A percentile compares a stretch with the other conserved stretches of the same genome.
Evolutionary conservation across 2,113 vertebrate species (phyloP).

Genomic region (Falco punctatus): DNA sequence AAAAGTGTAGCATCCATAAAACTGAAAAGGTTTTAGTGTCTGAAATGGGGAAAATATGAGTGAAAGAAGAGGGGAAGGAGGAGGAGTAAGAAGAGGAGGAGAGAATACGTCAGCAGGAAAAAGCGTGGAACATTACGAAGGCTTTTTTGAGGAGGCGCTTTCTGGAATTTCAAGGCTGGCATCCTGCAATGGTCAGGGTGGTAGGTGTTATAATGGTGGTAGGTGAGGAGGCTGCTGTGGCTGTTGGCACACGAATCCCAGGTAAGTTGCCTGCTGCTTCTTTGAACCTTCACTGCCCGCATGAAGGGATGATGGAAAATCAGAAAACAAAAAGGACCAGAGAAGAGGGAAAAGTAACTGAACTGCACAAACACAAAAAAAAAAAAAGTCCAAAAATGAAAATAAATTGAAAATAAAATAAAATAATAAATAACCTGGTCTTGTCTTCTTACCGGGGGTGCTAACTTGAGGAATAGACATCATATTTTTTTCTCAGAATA

Average conservation of each 20-base stretch:
- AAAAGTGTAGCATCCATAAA: conserved; percentile 35
- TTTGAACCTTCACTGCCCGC: conserved; percentile 92
- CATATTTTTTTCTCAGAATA: conserved; percentile 14
- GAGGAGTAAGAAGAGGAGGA: conserved; percentile 4
- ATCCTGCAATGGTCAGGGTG: conserved; percentile 87
- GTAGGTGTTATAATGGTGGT: conserved; percentile 88
- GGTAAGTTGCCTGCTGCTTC: conserved; percentile 87
- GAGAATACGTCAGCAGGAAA: conserved; percentile 64
- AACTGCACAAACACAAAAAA: conserved; percentile 64
- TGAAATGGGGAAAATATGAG: conserved; percentile 53
- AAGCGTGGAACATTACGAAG: conserved; percentile 82
- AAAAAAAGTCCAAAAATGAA: conserved; percentile 25
- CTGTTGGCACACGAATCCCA: conserved; percentile 85
- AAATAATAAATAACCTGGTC: neutral
- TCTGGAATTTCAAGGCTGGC: conserved; percentile 79
- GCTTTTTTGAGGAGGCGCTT: conserved; percentile 81
- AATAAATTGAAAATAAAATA: conserved; percentile 37
- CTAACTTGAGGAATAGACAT: conserved; percentile 22
- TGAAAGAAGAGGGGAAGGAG: conserved; percentile 46
- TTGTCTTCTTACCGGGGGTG: conserved; percentile 10
- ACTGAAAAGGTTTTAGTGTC: conserved; percentile 47
- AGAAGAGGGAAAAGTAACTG: conserved; percentile 79
- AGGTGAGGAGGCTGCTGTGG: conserved; percentile 84
- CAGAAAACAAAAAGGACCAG: conserved; percentile 75
- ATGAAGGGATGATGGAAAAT: conserved; percentile 79